Conservation (phyloP, 2,797 vertebrate species). For the Sebastes minor region DNA sequence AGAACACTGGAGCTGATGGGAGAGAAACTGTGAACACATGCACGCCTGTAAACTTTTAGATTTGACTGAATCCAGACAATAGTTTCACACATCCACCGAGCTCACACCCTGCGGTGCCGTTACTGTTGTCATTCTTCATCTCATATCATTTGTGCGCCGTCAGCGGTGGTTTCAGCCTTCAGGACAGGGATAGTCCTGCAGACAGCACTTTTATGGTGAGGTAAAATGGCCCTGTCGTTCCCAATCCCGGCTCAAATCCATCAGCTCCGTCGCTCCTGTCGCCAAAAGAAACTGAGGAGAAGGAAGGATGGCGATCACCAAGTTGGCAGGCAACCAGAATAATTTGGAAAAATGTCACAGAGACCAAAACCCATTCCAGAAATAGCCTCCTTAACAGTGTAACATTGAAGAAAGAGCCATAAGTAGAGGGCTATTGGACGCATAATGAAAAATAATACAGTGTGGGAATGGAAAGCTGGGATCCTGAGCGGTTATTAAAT, state of each 20-base stretch:
- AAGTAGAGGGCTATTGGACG: constrained; percentile 25
- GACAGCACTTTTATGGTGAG: constrained; percentile 54
- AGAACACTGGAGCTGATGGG: constrained; percentile 24
- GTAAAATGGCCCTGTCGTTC: constrained; percentile 59
- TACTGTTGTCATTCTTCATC: constrained; percentile 45
- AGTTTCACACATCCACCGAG: background rate
- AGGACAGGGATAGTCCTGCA: constrained; percentile 38
- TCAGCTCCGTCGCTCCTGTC: constrained; percentile 40
- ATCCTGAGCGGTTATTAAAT: constrained; percentile 49
- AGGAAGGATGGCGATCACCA: constrained; percentile 31
- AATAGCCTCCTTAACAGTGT: constrained; percentile 36
- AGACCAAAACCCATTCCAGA: constrained; percentile 32
- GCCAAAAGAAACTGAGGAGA: constrained; percentile 38
- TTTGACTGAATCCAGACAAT: constrained; percentile 6
- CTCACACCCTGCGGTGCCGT: background rate
- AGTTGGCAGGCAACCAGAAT: constrained; percentile 57
- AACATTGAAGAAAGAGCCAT: constrained; percentile 28
- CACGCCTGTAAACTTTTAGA: background rate
- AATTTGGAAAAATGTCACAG: constrained; percentile 55
- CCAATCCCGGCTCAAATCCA: constrained; percentile 66
- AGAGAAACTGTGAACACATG: constrained; percentile 7
- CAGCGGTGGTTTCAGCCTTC: constrained; percentile 39
- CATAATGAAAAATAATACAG: constrained; percentile 61
- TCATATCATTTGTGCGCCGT: constrained; percentile 12
- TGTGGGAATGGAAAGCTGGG: constrained; percentile 42